Evolutionary conservation across 2,113 vertebrate species (phyloP), one percentile per base, ranked within the genome.

Genomic region (Formicarius rufipectus): DNA sequence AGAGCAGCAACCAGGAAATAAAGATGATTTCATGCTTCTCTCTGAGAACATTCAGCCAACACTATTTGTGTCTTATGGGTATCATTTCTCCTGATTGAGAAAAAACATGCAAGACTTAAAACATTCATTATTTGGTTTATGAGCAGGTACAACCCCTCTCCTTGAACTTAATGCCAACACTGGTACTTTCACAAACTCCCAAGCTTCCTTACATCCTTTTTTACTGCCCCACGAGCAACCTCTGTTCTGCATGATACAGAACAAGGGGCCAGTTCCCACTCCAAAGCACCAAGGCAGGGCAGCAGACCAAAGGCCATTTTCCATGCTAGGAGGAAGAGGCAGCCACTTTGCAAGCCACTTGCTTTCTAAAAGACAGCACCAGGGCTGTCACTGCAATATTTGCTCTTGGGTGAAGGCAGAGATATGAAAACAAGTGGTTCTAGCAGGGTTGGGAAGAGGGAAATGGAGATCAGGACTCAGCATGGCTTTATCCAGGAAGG

Each of bases 341-440:
- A 60, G 37, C 4, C 14, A 30, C 71, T 87, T 78, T 55, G 35
- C 30, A 53, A 69, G n/a, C n/a, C n/a, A n/a, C 42, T 58, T 7
- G 3, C 27, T 87, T 35, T 45, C 39, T 5, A 30, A 6, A 73
- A 39, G 20, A 23, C 7, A 25, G 25, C 20, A 73, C 60, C 28
- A 24, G 9, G n/a, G 14, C 47, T 3, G 0, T 53, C 62, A 31
- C 21, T 53, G 58, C 67, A 45, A 31, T 8, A 10, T 5, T 4
- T 11, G 33, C 6, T 50, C 52, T 40, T 0, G 0, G 71, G 30
- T 12, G 39, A 62, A 71, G 50, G 37, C n/a, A 66, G 19, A 64
- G 25, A 30, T 0, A 0, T 27, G 56, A 37, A 23, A 74, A 27
- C 0, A 7, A 7, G 60, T 55, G 33, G 33, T 0, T 62, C 9